phyloP scores from a whole-genome alignment of 1,140 invertebrate genomes.

The Pogonomyrmex barbatus region DNA sequence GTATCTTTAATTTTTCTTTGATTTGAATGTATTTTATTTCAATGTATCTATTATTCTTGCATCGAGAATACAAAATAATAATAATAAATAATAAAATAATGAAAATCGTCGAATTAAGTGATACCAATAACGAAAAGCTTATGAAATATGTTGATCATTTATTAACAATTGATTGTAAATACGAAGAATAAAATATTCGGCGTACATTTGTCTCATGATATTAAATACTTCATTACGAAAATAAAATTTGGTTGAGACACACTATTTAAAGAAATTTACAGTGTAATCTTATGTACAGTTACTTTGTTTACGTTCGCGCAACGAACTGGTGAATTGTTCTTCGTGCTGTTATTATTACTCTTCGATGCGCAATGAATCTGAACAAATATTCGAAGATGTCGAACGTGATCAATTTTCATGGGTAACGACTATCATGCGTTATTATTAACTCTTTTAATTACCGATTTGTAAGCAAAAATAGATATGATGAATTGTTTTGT shows the following conservation, averaged over 20 bases:
- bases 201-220: neutral
- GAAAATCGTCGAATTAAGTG: neutral
- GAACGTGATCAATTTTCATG: neutral
- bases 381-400: neutral
- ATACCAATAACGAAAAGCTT: neutral
- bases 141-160: neutral
- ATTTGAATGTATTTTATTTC: too few relatives aligned
- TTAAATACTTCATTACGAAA: neutral
- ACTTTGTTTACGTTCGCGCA: neutral
- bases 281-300: neutral
- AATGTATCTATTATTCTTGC: neutral
- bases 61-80: neutral
- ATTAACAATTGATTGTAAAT: neutral
- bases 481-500: neutral
- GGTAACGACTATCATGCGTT: neutral
- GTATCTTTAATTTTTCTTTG: too few relatives aligned
- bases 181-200: neutral
- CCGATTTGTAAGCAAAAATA: neutral
- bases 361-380: neutral
- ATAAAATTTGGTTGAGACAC: neutral
- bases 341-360: neutral
- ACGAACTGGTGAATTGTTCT: neutral
- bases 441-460: slow-evolving; percentile 18
- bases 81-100: too few relatives aligned
- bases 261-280: neutral